Evolutionary conservation across 2,113 vertebrate species (phyloP).

Genomic region (Ceyx cyanopectus): DNA sequence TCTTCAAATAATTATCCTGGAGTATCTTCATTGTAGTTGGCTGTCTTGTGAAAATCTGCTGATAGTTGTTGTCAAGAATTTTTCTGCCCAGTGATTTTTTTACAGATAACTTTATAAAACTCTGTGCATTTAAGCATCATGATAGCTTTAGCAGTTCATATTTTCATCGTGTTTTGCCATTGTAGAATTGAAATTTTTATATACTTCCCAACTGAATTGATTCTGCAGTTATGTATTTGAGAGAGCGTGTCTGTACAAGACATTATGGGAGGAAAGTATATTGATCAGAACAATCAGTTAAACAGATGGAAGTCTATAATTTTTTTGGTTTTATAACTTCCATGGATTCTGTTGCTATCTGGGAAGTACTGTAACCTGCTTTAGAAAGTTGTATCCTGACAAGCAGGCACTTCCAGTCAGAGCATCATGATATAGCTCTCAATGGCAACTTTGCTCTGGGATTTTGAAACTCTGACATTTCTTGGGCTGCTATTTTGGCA

Average conservation of each 20-base stretch:
- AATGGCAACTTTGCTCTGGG: background rate
- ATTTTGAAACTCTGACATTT: background rate
- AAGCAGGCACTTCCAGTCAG: background rate
- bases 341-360: background rate
- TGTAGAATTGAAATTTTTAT: constrained; percentile 64
- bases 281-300: constrained; percentile 20
- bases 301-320: constrained; percentile 9
- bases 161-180: constrained; percentile 58
- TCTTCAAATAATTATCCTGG: constrained; percentile 28
- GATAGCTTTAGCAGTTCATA: constrained; percentile 70
- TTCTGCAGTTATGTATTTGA: constrained; percentile 50
- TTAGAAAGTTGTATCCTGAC: background rate
- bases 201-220: constrained; percentile 63
- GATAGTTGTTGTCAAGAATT: background rate
- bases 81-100: background rate
- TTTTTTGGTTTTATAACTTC: background rate
- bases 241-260: constrained; percentile 23
- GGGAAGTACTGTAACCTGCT: background rate
- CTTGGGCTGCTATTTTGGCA: background rate
- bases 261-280: constrained; percentile 4
- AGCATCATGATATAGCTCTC: background rate
- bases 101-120: constrained; percentile 10
- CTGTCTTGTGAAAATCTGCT: background rate
- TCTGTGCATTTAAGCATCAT: constrained; percentile 10
- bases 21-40: background rate